These are phyloP conservation scores for Galleria mellonella DNA, from an alignment of 1,140 invertebrate species.

Conservation along the genomic window DNA sequence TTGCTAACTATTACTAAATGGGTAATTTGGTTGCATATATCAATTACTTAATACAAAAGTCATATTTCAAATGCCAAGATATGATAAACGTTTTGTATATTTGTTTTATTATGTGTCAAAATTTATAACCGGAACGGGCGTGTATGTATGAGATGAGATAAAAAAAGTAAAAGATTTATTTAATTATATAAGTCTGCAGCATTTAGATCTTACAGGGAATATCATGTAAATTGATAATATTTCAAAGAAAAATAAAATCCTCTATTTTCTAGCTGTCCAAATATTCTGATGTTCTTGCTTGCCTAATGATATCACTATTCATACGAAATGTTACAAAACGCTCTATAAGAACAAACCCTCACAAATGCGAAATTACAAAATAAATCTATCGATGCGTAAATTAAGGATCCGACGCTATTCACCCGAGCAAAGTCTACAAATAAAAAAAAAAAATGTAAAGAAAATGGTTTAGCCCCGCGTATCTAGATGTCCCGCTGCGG, in stretches of 20 bases:
- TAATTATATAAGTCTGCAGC: too few species aligned
- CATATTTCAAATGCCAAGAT: too few species aligned
- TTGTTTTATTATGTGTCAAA: too few species aligned
- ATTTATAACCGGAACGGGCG: too few species aligned
- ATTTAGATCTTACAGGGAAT: too few species aligned
- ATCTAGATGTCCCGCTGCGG: slow-evolving; percentile 68
- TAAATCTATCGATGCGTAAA: slow-evolving; percentile 65
- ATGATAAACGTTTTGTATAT: too few species aligned
- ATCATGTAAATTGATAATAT: too few species aligned
- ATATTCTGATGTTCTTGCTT: too few species aligned
- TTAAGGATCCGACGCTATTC: slow-evolving; percentile 64
- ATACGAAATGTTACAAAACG: slow-evolving; percentile 59
- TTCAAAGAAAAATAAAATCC: too few species aligned
- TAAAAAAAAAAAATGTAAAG: slow-evolving; percentile 54
- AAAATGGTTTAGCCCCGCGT: slow-evolving; percentile 48
- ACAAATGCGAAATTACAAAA: slow-evolving; percentile 58
- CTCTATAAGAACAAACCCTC: slow-evolving; percentile 53
- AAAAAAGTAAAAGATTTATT: too few species aligned
- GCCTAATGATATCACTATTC: slow-evolving; percentile 3
- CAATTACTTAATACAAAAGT: slow-evolving; percentile 13
- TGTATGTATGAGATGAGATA: too few species aligned
- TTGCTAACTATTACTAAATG: slow-evolving; percentile 2
- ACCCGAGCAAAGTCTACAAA: slow-evolving; percentile 49
- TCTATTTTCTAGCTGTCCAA: too few species aligned
- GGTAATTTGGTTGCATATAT: slow-evolving; percentile 8